Base-by-base conservation (phyloP, 2,113 vertebrate species). In the Smithornis capensis region DNA sequence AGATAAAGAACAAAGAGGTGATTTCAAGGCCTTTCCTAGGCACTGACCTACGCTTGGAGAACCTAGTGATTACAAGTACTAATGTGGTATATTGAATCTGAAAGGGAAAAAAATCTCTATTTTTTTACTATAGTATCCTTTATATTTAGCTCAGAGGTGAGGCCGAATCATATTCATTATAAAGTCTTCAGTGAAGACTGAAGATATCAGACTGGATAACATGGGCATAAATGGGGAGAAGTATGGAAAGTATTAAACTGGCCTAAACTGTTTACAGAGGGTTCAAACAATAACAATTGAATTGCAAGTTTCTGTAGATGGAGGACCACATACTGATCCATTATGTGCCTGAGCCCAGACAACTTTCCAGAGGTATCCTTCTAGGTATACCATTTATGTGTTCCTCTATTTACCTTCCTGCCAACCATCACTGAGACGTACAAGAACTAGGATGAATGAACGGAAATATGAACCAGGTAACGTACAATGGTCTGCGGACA, bases 401-500 rank as follows among this genome's bases (percentile, higher is more conserved):
- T 73, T 77, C 47, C 50, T 0, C 1, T 13, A 8, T n/a, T 80
- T 44, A 69, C 24, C 37, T 69, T 62, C 68, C 42, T 53, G 57
- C 13, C 68, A 50, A 63, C 31, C 2, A 4, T 12, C 31, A 53
- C 4, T 33, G 29, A 35, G 28, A 76, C 11, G 31, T 12, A 38
- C 11, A 42, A 83, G 29, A 92, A 73, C 37, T 29, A 49, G 22
- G 25, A 53, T 18, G 15, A 3, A 6, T 25, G 40, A 83, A 31
- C 29, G 7, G 64, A 70, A 59, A 62, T 0, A 0, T 12, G 28
- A n/a, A 49, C 12, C 74, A 35, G 19, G 22, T 27, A 80, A 49
- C 0, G 15, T 17, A 83, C 55, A 89, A 53, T 7, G 7, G n/a
- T 49, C 25, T 53, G n/a, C 52, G 28, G 47, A 74, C 21, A 57